Evolutionary conservation across 1,140 invertebrate genomes (phyloP).

Genomic region (Ceratitis capitata): DNA sequence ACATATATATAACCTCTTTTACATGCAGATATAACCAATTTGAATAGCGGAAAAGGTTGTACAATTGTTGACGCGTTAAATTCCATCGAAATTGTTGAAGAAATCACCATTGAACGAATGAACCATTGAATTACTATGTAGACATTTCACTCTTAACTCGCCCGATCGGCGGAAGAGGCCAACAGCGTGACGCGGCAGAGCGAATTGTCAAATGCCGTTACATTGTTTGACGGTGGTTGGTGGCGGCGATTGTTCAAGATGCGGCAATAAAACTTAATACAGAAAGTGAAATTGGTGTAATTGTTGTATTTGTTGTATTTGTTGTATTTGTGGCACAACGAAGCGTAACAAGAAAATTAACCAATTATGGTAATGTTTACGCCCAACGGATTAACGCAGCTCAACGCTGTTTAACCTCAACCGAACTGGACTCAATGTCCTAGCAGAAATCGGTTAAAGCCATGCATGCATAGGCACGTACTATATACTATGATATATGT

Average conservation of each 20-base stretch:
- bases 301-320: constrained; percentile 13
- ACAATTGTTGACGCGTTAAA: background rate
- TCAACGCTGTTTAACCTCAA: background rate
- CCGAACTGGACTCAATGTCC: no score
- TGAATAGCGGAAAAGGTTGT: constrained; percentile 21
- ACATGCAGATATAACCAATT: background rate
- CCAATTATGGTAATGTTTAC: constrained; percentile 11
- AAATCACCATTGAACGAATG: background rate
- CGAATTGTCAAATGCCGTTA: background rate
- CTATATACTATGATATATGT: no score
- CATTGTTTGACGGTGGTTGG: constrained; percentile 22
- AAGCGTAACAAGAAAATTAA: constrained; percentile 36
- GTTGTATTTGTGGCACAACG: background rate
- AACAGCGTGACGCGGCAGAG: background rate
- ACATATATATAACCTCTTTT: background rate
- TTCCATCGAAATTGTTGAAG: constrained; percentile 6
- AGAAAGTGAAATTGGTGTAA: constrained; percentile 30
- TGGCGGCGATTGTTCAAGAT: constrained; percentile 25
- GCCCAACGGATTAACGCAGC: constrained; percentile 23
- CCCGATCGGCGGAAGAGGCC: background rate
- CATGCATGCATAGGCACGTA: background rate
- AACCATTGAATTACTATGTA: no score
- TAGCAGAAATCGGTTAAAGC: no score
- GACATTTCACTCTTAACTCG: constrained; percentile 26
- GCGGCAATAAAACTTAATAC: constrained; percentile 31